Conservation (phyloP, 1,140 invertebrate species). For the Phenacoccus solenopsis region DNA sequence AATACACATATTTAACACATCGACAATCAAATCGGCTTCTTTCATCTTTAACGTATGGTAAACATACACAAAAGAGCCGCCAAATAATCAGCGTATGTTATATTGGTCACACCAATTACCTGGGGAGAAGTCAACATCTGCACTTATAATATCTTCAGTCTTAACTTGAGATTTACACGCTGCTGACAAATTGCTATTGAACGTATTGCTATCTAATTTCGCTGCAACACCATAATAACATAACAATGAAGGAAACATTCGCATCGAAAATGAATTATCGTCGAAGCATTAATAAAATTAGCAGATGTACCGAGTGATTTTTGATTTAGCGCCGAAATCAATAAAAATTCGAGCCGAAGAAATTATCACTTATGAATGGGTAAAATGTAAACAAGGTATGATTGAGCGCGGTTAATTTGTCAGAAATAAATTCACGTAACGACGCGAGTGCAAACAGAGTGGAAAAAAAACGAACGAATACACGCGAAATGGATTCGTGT, state of each 20-base stretch:
- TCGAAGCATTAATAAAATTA: neutral
- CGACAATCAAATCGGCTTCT: too few relatives aligned
- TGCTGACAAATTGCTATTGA: constrained; percentile 1
- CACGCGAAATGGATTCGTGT: neutral
- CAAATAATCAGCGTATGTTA: too few relatives aligned
- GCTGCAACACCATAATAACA: neutral
- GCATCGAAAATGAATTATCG: neutral
- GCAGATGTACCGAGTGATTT: neutral
- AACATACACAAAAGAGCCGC: too few relatives aligned
- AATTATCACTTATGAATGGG: neutral
- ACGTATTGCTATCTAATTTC: neutral
- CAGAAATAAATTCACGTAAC: too few relatives aligned
- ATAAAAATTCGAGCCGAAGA: neutral
- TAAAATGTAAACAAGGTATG: neutral
- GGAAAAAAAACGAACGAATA: neutral
- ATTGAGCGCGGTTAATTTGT: neutral
- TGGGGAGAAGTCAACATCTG: neutral
- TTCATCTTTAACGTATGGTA: too few relatives aligned
- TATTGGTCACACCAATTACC: neutral
- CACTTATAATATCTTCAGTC: neutral
- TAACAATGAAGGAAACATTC: neutral
- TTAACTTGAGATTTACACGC: neutral
- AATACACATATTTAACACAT: too few relatives aligned
- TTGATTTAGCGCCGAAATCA: neutral
- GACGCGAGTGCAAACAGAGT: neutral